A percentile compares a stretch with the other conserved stretches of the same genome.
phyloP scores from a whole-genome alignment of 2,797 vertebrate genomes.

The Cyprinodon diabolis region DNA sequence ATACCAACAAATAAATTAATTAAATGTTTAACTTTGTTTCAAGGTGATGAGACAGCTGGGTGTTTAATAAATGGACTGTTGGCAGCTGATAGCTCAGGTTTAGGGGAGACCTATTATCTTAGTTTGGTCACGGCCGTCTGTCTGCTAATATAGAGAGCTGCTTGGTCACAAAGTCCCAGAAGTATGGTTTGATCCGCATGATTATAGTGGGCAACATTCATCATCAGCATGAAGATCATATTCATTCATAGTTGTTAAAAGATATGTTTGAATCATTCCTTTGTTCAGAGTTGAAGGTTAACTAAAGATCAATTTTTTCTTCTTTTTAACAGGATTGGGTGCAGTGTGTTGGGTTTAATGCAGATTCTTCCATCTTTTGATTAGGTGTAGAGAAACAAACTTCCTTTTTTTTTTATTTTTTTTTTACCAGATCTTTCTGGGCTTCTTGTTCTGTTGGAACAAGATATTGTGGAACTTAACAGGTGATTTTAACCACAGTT shows the following conservation, averaged over 20 bases:
- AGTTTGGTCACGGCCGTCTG: background rate
- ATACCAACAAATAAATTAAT: no score
- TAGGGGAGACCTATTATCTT: no score
- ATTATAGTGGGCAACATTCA: background rate
- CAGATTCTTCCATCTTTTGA: background rate
- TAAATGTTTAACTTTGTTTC: background rate
- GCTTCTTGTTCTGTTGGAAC: background rate
- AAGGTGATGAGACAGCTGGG: constrained; percentile 21
- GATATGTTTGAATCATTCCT: background rate
- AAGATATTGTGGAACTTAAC: background rate
- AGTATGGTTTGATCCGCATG: background rate
- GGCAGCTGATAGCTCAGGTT: constrained; percentile 18
- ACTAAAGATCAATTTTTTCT: background rate
- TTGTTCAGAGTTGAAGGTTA: background rate
- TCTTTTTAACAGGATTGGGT: background rate
- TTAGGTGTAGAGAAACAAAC: background rate
- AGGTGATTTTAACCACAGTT: background rate
- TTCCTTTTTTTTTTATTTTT: background rate
- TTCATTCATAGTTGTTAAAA: background rate
- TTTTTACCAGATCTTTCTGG: background rate
- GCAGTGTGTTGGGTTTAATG: background rate
- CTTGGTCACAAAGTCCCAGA: background rate
- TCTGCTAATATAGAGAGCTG: constrained; percentile 2
- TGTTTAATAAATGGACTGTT: constrained; percentile 13
- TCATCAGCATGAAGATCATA: background rate